Conservation (phyloP, 2,113 vertebrate genomes). For the Candoia aspera region DNA sequence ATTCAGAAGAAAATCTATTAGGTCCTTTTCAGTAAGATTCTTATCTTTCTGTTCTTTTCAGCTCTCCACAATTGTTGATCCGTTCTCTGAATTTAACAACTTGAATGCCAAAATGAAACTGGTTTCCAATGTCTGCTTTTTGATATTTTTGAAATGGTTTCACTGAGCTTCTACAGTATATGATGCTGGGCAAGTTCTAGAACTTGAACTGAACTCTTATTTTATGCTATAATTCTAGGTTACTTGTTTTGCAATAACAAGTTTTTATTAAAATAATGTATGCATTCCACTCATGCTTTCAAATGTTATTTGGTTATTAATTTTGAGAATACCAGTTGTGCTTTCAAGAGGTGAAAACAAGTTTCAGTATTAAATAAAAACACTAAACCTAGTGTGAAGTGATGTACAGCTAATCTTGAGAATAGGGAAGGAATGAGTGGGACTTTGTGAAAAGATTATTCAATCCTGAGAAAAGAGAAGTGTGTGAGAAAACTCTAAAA, state of each 20-base stretch:
- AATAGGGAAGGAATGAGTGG: neutral
- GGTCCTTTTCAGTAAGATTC: neutral
- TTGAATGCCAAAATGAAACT: neutral
- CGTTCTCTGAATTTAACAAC: neutral
- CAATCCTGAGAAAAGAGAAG: neutral
- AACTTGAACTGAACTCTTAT: neutral
- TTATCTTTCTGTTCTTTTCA: neutral
- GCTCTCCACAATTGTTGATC: neutral
- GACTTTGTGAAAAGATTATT: neutral
- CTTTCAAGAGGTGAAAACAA: neutral
- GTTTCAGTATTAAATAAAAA: neutral
- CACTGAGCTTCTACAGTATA: neutral
- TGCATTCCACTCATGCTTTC: neutral
- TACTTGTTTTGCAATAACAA: neutral
- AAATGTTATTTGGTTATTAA: neutral
- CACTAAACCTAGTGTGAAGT: neutral
- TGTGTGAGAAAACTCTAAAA: neutral
- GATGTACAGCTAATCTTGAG: neutral
- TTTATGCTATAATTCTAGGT: neutral
- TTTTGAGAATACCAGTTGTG: neutral
- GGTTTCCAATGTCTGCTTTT: neutral
- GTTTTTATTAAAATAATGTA: neutral
- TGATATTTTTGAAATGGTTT: neutral
- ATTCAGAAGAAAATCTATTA: neutral
- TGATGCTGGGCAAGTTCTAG: neutral